These are phyloP conservation scores for Rhabditophanes sp. DNA, from an alignment of 2,888 invertebrate genomes.

Conservation along the genomic window DNA sequence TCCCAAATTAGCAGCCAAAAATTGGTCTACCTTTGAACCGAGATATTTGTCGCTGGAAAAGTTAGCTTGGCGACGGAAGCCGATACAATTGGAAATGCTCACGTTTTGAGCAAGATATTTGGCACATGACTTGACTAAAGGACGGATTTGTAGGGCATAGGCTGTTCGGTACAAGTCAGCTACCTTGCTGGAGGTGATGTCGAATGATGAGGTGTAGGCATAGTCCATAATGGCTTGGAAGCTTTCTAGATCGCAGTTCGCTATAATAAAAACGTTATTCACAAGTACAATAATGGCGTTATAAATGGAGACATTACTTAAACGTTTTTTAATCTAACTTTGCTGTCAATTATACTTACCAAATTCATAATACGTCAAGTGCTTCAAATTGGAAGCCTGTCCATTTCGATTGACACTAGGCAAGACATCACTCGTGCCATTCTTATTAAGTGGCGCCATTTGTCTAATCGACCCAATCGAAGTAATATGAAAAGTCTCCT, in stretches of 20 bases:
- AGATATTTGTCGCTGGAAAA: conserved; percentile 34
- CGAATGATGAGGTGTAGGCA: conserved; percentile 62
- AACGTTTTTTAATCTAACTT: too few relatives aligned
- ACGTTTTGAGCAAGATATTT: conserved; percentile 57
- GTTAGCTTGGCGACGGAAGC: conserved; percentile 40
- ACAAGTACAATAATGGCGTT: too few relatives aligned
- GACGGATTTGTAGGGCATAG: conserved; percentile 57
- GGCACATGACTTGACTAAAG: conserved; percentile 59
- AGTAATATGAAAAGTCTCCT: conserved; percentile 5
- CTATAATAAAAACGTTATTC: too few relatives aligned
- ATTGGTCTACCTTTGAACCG: conserved; percentile 31
- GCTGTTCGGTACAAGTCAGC: conserved; percentile 67
- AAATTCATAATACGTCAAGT: too few relatives aligned
- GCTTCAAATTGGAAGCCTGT: too few relatives aligned
- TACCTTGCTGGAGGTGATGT: conserved; percentile 52
- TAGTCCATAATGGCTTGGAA: conserved; percentile 64
- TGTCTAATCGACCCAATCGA: background rate
- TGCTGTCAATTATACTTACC: too few relatives aligned
- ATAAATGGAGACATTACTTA: too few relatives aligned
- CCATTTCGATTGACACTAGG: too few relatives aligned
- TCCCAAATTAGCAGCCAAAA: conserved; percentile 30
- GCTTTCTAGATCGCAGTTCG: conserved; percentile 57
- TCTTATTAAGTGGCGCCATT: too few relatives aligned
- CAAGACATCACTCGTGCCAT: too few relatives aligned
- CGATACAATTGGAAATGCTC: conserved; percentile 50